Evolutionary conservation across 2,113 vertebrate species (phyloP).

Genomic region (Ictalurus furcatus): DNA sequence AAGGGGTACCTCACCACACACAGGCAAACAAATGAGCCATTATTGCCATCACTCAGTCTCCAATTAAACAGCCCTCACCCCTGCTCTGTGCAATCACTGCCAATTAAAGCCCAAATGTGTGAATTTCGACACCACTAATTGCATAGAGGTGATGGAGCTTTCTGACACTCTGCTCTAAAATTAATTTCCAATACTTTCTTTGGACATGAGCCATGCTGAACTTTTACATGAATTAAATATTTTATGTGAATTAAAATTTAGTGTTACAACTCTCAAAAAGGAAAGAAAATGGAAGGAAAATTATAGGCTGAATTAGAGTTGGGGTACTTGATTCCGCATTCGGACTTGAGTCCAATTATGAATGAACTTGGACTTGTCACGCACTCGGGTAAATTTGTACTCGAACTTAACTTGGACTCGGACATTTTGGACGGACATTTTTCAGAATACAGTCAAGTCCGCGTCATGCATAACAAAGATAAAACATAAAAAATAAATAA

Average conservation of each 20-base stretch:
- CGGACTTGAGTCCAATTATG: too few relatives aligned
- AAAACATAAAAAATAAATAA: too few relatives aligned
- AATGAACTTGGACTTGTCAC: too few relatives aligned
- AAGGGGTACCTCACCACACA: slow-evolving; percentile 49
- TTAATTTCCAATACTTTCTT: slow-evolving; percentile 48
- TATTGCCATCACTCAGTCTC: slow-evolving; percentile 55
- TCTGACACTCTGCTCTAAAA: slow-evolving; percentile 52
- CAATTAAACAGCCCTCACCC: slow-evolving; percentile 56
- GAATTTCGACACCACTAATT: slow-evolving; percentile 54
- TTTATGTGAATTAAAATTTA: slow-evolving; percentile 35
- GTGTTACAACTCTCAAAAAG: not conserved
- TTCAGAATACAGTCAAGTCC: too few relatives aligned
- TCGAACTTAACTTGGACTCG: too few relatives aligned
- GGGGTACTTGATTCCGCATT: too few relatives aligned
- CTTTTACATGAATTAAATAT: slow-evolving; percentile 31
- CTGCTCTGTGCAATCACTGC: slow-evolving; percentile 53
- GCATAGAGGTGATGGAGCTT: slow-evolving; percentile 48
- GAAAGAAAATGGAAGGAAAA: slow-evolving; percentile 3
- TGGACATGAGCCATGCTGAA: slow-evolving; percentile 38
- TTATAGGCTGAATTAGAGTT: not conserved
- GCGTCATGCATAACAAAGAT: too few relatives aligned
- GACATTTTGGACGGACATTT: too few relatives aligned
- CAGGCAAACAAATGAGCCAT: slow-evolving; percentile 58
- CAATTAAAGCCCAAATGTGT: slow-evolving; percentile 57
- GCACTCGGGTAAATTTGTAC: too few relatives aligned